Conservation (phyloP, 2,888 invertebrate genomes). For the Panorpa germanica region DNA sequence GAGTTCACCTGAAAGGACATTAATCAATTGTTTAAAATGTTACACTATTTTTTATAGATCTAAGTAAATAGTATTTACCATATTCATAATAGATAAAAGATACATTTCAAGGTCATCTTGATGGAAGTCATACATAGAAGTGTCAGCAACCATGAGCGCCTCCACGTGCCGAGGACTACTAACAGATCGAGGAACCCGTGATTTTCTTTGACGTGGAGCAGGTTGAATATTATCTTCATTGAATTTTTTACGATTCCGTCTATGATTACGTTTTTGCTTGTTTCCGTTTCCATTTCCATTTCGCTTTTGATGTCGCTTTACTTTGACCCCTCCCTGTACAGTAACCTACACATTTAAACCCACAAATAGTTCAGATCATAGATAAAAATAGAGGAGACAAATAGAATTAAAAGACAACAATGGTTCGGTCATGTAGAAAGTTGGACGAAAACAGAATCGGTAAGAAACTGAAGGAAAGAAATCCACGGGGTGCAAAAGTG, state of each 20-base stretch:
- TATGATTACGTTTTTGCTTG: conserved; percentile 14
- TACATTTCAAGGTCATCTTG: conserved; percentile 66
- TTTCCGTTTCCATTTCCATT: conserved; percentile 11
- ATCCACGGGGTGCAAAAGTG: no score
- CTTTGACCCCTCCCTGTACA: no score
- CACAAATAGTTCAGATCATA: no score
- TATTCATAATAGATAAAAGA: conserved; percentile 82
- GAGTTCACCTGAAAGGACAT: conserved; percentile 39
- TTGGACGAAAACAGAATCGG: no score
- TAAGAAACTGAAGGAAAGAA: no score
- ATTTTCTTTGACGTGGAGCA: conserved; percentile 16
- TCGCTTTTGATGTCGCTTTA: conserved; percentile 19
- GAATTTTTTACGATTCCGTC: conserved; percentile 17
- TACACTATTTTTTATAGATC: conserved; percentile 1
- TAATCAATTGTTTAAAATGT: not conserved
- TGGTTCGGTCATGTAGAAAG: no score
- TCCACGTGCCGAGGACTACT: conserved; percentile 67
- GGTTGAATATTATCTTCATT: conserved; percentile 7
- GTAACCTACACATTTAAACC: no score
- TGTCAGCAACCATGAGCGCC: conserved; percentile 72
- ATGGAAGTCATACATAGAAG: conserved; percentile 74
- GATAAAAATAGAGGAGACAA: no score
- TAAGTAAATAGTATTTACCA: conserved; percentile 33
- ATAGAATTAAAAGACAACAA: no score
- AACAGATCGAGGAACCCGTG: conserved; percentile 37